Evolutionary conservation across 2,113 vertebrate genomes (phyloP), one percentile per base, ranked within the genome.

Genomic region (Pavo muticus): DNA sequence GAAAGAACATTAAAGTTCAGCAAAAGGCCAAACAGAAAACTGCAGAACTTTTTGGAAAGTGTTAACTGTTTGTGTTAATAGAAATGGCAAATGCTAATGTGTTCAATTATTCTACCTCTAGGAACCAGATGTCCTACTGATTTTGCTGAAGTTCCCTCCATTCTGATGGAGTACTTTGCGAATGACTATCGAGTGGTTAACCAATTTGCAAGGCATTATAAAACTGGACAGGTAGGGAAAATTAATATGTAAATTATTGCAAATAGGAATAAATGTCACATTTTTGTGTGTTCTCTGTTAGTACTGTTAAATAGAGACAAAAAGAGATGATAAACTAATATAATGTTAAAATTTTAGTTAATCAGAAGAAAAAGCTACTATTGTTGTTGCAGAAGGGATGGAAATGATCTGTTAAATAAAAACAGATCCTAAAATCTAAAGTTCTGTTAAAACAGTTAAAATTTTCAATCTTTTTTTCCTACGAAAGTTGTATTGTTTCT

Each of bases 151-250:
- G 99, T 99, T 42, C 99, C 99, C 4, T 99, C 99, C 74, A 98
- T 99, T 94, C 97, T 99, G 77, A 99, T 99, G 99, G 99, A 99
- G 93, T 99, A 99, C 92, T 99, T 99, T 97, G 99, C 99, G 80
- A 99, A 98, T 30, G 99, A 99, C 95, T 99, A 99, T 87, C 98
- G 99, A 68, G 99, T 99, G 65, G 98, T 99, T 87, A 99, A 98
- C 96, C 99, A 99, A 90, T 99, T 99, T 96, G 99, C 99, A 89
- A 98, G 98, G 14, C 99, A 99, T 92, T 99, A 99, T 96, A 98
- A 99, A 97, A 99, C 99, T 0, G 99, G 99, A 91, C 98, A 99
- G 99, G 99, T 99, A 98, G 47, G 92, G 32, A 27, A 78, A 70
- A 61, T 30, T 77, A 47, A 27, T 35, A 6, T 7, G 4, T 61